phyloP scores from a whole-genome alignment of 2,113 vertebrate species.

The Ceuthmochares aereus region DNA sequence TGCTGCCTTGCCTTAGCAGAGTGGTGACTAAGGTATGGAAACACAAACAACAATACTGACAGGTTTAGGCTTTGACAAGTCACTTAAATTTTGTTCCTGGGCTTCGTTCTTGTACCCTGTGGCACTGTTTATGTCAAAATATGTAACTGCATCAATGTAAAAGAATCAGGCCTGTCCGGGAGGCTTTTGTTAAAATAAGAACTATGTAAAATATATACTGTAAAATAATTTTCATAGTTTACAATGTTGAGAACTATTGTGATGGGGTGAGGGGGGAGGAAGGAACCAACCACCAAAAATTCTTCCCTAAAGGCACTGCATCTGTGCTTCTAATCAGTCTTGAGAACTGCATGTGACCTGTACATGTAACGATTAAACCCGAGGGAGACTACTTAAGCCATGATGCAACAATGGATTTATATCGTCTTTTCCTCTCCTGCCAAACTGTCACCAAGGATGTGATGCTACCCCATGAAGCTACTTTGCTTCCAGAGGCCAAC shows the following conservation, averaged over 20 bases:
- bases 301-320: not conserved
- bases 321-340: not conserved
- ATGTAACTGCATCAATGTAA: not conserved
- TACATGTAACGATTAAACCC: accelerated
- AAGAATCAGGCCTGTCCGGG: not conserved
- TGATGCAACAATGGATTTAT: not conserved
- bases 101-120: not conserved
- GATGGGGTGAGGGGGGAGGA: accelerated
- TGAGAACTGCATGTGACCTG: not conserved
- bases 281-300: not conserved
- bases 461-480: not conserved
- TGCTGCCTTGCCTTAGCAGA: not conserved
- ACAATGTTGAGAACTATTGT: not conserved
- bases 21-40: not conserved
- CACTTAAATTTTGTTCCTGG: not conserved
- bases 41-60: not conserved
- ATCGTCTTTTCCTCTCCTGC: not conserved
- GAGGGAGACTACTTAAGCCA: accelerated
- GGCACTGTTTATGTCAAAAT: not conserved
- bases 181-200: not conserved
- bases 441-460: not conserved
- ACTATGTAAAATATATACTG: not conserved
- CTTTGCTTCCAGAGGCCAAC: not conserved
- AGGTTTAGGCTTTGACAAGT: not conserved
- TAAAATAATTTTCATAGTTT: not conserved